Base-by-base conservation (phyloP, 1,140 invertebrate species). In the Drosophila nigromelanica region DNA sequence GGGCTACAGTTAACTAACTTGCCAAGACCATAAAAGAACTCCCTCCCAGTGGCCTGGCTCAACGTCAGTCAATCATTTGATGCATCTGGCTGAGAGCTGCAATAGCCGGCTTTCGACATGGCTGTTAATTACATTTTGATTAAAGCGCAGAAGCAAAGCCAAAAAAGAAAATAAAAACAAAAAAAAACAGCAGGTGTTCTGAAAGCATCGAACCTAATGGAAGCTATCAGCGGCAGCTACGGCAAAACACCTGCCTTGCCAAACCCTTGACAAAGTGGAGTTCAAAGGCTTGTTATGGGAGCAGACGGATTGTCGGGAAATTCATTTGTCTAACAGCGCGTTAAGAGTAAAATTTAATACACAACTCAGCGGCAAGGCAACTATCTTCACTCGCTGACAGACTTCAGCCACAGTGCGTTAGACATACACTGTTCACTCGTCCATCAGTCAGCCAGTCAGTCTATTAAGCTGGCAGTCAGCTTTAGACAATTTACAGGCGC, bases 41-140 rank as follows among this genome's bases (percentile, higher is more conserved):
- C 1, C 6, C 50, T 52, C 30, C n/a, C 45, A 24, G 30, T 24
- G 24, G 33, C 15, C 10, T 39, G 24, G 11, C 11, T 48, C 12
- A 27, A 48, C n/a, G 68, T 64, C 78, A 67, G 43, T 66, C 71
- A 67, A 66, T 66, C 67, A 61, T 35, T 52, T 47, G 52, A 50
- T 74, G 64, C 45, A 71, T 52, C 68, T 58, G 47, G 52, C 45
- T 50, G 42, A 62, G 62, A 73, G 64, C 43, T 76, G 47, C 56
- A 66, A 40, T 76, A 7, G 47, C 58, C 68, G 30, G 18, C 54
- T 37, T 70, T 68, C 61, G 63, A 70, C 62, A 59, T 69, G 82
- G 54, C 74, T 63, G 76, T 77, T 80, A 89, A 89, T 89, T 89
- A 89, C 85, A 83, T 83, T 89, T 89, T 83, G 83, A 89, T 89